phyloP scores from a whole-genome alignment of 2,888 invertebrate genomes.

The Lasioglossum figueresi region DNA sequence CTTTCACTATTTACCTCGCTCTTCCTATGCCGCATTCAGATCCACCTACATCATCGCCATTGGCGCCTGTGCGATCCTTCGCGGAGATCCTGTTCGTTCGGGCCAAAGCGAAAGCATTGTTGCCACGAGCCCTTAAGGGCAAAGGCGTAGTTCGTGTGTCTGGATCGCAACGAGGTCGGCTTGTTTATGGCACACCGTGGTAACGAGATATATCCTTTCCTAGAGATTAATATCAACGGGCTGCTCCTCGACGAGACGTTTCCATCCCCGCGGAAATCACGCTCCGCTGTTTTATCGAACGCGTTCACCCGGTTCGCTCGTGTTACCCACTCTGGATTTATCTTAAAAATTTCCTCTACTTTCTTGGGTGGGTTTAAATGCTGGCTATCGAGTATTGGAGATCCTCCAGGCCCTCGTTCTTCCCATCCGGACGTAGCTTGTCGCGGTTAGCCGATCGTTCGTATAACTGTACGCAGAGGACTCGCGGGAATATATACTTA shows the following conservation, averaged over 20 bases:
- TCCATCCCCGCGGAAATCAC: conserved; percentile 35
- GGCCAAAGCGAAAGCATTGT: conserved; percentile 59
- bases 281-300: conserved; percentile 6
- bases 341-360: not conserved
- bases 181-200: conserved; percentile 57
- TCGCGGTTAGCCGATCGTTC: not conserved
- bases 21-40: conserved; percentile 58
- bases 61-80: conserved; percentile 65
- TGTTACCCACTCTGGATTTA: not conserved
- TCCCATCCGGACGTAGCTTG: not conserved
- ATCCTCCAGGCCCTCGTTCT: not conserved
- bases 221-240: conserved; percentile 47
- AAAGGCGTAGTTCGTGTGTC: conserved; percentile 59
- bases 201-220: conserved; percentile 59
- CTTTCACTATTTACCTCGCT: conserved; percentile 56
- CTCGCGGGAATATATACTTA: conserved; percentile 19
- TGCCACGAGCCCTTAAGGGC: conserved; percentile 62
- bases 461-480: not conserved
- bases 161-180: conserved; percentile 58
- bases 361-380: not conserved
- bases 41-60: conserved; percentile 71
- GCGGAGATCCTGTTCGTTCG: conserved; percentile 61
- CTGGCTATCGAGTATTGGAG: not conserved
- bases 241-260: conserved; percentile 19
- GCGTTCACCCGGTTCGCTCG: not conserved